phyloP scores from a whole-genome alignment of 2,113 vertebrate genomes.

The Machaerirhynchus nigripectus region DNA sequence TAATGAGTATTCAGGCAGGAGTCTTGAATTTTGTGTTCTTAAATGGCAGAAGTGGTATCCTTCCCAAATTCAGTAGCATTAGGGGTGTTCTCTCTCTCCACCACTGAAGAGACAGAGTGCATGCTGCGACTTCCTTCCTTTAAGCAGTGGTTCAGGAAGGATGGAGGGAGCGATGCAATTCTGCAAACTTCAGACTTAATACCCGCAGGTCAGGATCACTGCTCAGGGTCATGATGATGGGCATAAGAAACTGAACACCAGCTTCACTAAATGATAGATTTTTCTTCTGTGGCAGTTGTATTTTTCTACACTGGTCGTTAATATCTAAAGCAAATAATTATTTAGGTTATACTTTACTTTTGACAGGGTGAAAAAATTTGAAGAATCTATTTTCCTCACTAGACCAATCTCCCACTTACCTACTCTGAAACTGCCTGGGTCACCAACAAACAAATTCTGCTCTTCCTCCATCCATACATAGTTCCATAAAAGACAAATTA shows the following conservation, averaged over 20 bases:
- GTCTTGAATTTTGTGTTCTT: background rate
- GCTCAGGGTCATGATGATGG: background rate
- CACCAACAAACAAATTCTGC: background rate
- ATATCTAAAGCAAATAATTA: background rate
- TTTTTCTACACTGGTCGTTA: accelerated
- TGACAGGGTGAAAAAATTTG: background rate
- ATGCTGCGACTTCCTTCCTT: background rate
- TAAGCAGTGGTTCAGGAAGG: background rate
- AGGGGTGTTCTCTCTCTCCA: background rate
- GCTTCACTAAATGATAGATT: background rate
- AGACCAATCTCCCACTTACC: background rate
- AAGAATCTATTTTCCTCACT: background rate
- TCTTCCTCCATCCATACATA: background rate
- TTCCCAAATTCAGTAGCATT: background rate
- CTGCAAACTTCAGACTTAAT: background rate
- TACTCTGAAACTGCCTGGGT: background rate
- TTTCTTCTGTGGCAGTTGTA: background rate
- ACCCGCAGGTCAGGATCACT: background rate
- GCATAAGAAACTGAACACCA: background rate
- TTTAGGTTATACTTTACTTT: background rate
- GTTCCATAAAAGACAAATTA: background rate
- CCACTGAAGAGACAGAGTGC: background rate
- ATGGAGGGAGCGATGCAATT: background rate
- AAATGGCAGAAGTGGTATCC: background rate
- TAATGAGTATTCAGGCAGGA: background rate